Evolutionary conservation across 2,113 vertebrate genomes (phyloP).

Genomic region (Crypturellus undulatus): DNA sequence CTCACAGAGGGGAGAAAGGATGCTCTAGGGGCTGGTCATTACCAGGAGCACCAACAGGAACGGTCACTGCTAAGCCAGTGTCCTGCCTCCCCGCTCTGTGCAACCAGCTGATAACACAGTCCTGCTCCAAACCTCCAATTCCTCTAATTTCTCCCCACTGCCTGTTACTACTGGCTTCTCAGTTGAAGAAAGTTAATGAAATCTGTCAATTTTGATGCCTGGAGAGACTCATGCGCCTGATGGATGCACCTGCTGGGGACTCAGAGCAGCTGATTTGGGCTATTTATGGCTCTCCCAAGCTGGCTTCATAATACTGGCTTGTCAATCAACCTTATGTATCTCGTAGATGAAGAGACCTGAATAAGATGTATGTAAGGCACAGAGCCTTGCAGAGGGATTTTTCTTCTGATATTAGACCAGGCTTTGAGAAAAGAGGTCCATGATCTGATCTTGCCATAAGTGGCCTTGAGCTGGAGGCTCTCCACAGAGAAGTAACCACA

Average conservation of each 20-base stretch:
- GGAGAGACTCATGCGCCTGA: conserved; percentile 1
- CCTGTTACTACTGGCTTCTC: conserved; percentile 41
- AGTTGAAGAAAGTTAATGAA: conserved; percentile 59
- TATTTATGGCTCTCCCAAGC: conserved; percentile 26
- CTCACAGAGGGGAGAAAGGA: conserved; percentile 23
- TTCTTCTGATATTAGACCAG: background rate
- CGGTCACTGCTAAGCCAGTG: background rate
- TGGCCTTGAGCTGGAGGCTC: background rate
- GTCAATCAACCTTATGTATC: conserved; percentile 2
- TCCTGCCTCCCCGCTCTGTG: background rate
- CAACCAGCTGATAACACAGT: conserved; percentile 46
- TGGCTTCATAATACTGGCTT: background rate
- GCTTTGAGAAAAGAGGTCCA: background rate
- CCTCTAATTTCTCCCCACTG: conserved; percentile 16
- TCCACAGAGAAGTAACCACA: background rate
- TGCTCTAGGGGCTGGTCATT: conserved; percentile 51
- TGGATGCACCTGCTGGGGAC: conserved; percentile 21
- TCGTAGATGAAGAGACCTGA: conserved; percentile 7
- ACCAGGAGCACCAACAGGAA: conserved; percentile 15
- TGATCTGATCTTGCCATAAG: background rate
- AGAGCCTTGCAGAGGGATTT: background rate
- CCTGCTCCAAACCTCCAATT: conserved; percentile 15
- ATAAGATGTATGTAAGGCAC: conserved; percentile 10
- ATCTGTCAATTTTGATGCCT: conserved; percentile 49
- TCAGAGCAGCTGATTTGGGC: conserved; percentile 18